Conservation (phyloP, 1,140 invertebrate genomes). For the Kradibia gibbosae region DNA sequence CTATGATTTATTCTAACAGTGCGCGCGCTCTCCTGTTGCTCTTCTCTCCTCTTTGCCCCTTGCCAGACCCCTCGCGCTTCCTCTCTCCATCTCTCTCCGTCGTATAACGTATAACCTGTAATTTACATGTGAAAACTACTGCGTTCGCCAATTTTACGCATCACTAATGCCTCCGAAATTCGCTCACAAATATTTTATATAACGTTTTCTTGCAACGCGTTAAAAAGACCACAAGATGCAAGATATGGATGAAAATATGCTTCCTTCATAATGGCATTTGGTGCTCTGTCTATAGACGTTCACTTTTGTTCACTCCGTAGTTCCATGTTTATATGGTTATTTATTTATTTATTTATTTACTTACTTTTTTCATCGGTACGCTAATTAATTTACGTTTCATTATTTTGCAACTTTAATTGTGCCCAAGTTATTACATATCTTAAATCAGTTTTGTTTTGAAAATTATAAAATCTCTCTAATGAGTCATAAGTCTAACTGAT, state of each 20-base stretch:
- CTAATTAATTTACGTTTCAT: too few species aligned
- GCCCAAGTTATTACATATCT: too few species aligned
- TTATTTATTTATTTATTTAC: too few species aligned
- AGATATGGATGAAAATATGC: not conserved
- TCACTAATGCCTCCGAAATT: too few species aligned
- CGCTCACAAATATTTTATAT: not conserved
- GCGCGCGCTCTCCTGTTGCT: constrained; percentile 13
- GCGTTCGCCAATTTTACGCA: constrained; percentile 8
- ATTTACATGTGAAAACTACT: constrained; percentile 38
- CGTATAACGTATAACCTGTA: constrained; percentile 38
- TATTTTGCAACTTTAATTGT: too few species aligned
- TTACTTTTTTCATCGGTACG: too few species aligned
- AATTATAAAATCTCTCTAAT: too few species aligned
- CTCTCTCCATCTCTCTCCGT: not conserved
- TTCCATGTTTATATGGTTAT: not conserved
- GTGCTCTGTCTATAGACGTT: not conserved
- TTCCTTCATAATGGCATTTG: not conserved
- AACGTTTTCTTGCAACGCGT: not conserved
- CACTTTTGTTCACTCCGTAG: not conserved
- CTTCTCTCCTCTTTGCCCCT: too few species aligned
- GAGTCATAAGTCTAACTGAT: too few species aligned
- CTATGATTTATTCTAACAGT: not conserved
- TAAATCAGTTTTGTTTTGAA: too few species aligned
- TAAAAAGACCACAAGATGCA: not conserved
- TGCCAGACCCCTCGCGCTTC: constrained; percentile 5